These are phyloP conservation scores for Lepidurus apus DNA, from an alignment of 1,140 invertebrate genomes.

Conservation along the genomic window DNA sequence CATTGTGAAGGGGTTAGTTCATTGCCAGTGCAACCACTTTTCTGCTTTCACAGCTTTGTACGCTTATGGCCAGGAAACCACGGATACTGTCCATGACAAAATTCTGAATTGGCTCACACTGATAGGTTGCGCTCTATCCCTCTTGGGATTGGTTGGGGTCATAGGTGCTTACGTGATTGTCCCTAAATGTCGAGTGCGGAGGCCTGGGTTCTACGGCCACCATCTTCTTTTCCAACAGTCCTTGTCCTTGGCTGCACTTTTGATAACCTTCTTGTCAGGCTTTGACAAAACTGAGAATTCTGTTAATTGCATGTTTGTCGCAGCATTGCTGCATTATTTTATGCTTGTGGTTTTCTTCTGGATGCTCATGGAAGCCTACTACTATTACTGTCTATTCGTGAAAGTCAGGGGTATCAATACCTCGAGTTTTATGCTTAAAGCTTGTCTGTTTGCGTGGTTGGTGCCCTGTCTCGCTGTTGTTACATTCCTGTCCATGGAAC, in stretches of 20 bases:
- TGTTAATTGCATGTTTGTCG: constrained; percentile 39
- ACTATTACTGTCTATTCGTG: constrained; percentile 49
- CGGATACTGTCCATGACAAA: constrained; percentile 29
- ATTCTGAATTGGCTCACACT: constrained; percentile 38
- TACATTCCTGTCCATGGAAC: constrained; percentile 35
- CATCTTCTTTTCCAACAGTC: constrained; percentile 40
- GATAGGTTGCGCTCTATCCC: constrained; percentile 39
- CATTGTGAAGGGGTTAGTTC: constrained; percentile 25
- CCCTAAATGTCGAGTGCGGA: constrained; percentile 38
- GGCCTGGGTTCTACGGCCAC: constrained; percentile 33
- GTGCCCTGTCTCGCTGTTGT: constrained; percentile 38
- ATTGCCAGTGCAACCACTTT: constrained; percentile 40
- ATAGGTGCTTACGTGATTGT: constrained; percentile 39
- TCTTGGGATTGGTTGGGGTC: constrained; percentile 39
- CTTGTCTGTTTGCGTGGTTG: constrained; percentile 46
- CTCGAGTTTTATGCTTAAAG: constrained; percentile 44
- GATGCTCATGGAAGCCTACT: constrained; percentile 49
- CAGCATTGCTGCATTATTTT: constrained; percentile 48
- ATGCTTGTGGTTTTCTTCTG: constrained; percentile 48
- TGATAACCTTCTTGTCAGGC: constrained; percentile 38
- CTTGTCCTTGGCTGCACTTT: constrained; percentile 37
- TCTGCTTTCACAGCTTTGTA: constrained; percentile 38
- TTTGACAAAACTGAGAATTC: constrained; percentile 35
- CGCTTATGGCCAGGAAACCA: constrained; percentile 35
- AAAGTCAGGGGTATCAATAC: constrained; percentile 44